Evolutionary conservation across 2,113 vertebrate species (phyloP).

Genomic region (Syngnathus floridae): DNA sequence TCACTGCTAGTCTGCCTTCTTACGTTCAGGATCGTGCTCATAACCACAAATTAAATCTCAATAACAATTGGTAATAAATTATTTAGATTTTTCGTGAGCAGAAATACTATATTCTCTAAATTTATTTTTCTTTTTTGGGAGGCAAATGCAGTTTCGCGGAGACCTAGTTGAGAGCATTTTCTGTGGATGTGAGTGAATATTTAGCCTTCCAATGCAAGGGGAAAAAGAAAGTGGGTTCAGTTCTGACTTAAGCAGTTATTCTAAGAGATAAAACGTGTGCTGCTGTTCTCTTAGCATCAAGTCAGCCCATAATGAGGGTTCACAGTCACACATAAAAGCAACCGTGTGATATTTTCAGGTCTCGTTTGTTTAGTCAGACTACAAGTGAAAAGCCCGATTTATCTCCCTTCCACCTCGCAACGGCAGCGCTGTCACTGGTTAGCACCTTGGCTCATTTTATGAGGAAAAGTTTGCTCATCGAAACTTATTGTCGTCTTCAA

Average conservation of each 20-base stretch:
- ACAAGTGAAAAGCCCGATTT: slow-evolving; percentile 11
- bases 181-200: neutral
- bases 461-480: slow-evolving; percentile 34
- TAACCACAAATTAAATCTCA: too few relatives aligned
- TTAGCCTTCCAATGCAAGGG: neutral
- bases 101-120: too few relatives aligned
- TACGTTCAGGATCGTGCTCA: too few relatives aligned
- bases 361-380: slow-evolving; percentile 15
- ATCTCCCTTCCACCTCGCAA: slow-evolving; percentile 25
- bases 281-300: neutral
- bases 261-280: neutral
- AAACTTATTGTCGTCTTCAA: slow-evolving; percentile 41
- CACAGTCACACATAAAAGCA: neutral
- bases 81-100: neutral
- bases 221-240: neutral
- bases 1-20: too few relatives aligned
- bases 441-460: slow-evolving; percentile 23
- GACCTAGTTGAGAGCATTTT: neutral
- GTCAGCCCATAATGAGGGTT: neutral
- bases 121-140: neutral
- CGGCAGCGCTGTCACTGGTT: slow-evolving; percentile 23
- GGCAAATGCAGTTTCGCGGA: neutral
- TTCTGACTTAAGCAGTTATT: neutral
- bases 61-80: too few relatives aligned
- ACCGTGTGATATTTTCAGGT: slow-evolving; percentile 2